Evolutionary conservation across 2,888 invertebrate species (phyloP).

Genomic region (Chymomyza amoena): DNA sequence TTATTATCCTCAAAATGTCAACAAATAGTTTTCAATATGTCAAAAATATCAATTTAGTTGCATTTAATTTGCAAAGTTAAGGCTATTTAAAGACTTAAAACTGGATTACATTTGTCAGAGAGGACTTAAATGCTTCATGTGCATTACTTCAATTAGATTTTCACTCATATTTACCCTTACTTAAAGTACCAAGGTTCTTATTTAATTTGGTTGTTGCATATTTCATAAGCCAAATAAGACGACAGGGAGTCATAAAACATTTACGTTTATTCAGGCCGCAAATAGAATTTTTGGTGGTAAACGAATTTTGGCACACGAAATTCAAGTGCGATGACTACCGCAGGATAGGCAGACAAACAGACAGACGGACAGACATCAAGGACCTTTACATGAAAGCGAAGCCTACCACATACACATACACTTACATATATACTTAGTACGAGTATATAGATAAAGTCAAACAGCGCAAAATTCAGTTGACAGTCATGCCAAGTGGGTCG

Average conservation of each 20-base stretch:
- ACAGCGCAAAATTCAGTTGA: slow-evolving; percentile 27
- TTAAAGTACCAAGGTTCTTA: not conserved
- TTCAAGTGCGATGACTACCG: slow-evolving; percentile 39
- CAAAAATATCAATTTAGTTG: no score
- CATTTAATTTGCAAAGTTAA: no score
- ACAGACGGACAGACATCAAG: no score
- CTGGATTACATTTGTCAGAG: no score
- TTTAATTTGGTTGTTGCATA: slow-evolving; percentile 26
- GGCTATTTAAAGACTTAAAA: no score
- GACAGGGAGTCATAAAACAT: slow-evolving; percentile 26
- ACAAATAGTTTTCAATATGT: no score
- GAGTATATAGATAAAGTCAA: not conserved
- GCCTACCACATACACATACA: slow-evolving; percentile 5
- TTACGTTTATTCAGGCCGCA: slow-evolving; percentile 30
- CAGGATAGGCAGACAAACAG: slow-evolving; percentile 4
- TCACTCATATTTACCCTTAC: not conserved
- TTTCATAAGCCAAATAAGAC: slow-evolving; percentile 37
- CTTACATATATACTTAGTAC: slow-evolving; percentile 2
- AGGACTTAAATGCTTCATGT: not conserved
- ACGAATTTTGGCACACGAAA: slow-evolving; percentile 26
- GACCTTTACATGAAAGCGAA: not conserved
- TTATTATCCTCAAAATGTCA: no score
- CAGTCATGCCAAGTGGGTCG: slow-evolving; percentile 10
- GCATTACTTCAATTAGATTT: not conserved
- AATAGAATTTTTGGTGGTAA: slow-evolving; percentile 38